phyloP scores from a whole-genome alignment of 2,797 vertebrate species.

The Champsocephalus esox region DNA sequence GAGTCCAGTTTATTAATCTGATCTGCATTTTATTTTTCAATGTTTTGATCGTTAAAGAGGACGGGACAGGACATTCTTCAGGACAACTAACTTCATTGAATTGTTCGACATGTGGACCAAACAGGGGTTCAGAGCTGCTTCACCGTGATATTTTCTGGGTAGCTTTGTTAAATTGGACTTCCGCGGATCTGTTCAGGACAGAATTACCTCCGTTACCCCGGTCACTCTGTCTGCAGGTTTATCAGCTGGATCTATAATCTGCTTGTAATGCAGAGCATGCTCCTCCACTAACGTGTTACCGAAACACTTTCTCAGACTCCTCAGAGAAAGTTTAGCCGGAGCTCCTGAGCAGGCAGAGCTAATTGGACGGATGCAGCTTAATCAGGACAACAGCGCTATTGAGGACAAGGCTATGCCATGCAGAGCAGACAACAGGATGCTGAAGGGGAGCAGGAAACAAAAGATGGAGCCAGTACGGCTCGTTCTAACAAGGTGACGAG shows the following conservation, averaged over 20 bases:
- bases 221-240: conserved; percentile 11
- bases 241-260: conserved; percentile 37
- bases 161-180: conserved; percentile 2
- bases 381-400: conserved; percentile 64
- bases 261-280: conserved; percentile 54
- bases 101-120: too few relatives aligned
- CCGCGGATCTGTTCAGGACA: not conserved
- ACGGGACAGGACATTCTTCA: not conserved
- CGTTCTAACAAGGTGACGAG: conserved; percentile 57
- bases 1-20: too few relatives aligned
- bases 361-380: conserved; percentile 68
- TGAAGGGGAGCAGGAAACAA: conserved; percentile 57
- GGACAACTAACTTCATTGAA: too few relatives aligned
- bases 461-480: conserved; percentile 50
- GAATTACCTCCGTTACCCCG: not conserved
- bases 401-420: conserved; percentile 62
- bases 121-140: too few relatives aligned
- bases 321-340: conserved; percentile 37
- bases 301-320: conserved; percentile 43
- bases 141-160: not conserved
- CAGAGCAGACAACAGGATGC: conserved; percentile 64
- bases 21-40: too few relatives aligned
- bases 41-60: not conserved
- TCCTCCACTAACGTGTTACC: conserved; percentile 34
- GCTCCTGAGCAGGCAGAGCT: conserved; percentile 57